phyloP scores from a whole-genome alignment of 1,140 invertebrate genomes.

The Tetragonula clypearis region DNA sequence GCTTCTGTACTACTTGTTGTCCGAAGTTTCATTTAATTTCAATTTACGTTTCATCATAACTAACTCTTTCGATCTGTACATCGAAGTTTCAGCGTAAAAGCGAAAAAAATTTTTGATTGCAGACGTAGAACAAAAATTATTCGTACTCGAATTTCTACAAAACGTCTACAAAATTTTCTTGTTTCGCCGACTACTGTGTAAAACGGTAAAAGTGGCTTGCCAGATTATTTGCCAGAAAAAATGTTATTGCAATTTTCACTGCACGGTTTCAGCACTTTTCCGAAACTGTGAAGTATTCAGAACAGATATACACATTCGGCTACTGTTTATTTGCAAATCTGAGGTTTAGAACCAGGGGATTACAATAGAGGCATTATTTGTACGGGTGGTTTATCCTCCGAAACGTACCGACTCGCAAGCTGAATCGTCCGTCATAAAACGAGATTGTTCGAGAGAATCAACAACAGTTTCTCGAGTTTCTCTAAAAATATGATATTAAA shows the following conservation, averaged over 20 bases:
- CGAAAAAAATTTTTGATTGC: not conserved
- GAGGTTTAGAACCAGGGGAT: constrained; percentile 46
- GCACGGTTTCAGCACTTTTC: constrained; percentile 27
- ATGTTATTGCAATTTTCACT: not conserved
- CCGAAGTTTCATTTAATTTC: not conserved
- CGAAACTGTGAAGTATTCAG: constrained; percentile 17
- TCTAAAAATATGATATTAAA: not conserved
- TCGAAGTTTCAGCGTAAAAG: not conserved
- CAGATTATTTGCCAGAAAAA: not conserved
- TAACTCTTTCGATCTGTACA: not conserved
- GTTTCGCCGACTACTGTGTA: not conserved
- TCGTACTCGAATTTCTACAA: too few species aligned
- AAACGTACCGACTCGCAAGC: constrained; percentile 45
- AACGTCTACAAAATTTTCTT: not conserved
- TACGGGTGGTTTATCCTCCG: constrained; percentile 33
- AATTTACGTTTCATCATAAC: not conserved
- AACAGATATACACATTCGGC: constrained; percentile 9
- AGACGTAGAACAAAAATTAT: not conserved
- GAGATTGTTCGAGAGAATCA: not conserved
- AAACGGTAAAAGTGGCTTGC: not conserved
- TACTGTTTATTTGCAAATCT: constrained; percentile 61
- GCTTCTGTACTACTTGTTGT: not conserved
- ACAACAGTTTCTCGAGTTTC: not conserved
- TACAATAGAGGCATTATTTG: constrained; percentile 63
- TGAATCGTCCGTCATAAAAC: constrained; percentile 16